phyloP scores from a whole-genome alignment of 2,113 vertebrate genomes.

The Epinephelus moara region DNA sequence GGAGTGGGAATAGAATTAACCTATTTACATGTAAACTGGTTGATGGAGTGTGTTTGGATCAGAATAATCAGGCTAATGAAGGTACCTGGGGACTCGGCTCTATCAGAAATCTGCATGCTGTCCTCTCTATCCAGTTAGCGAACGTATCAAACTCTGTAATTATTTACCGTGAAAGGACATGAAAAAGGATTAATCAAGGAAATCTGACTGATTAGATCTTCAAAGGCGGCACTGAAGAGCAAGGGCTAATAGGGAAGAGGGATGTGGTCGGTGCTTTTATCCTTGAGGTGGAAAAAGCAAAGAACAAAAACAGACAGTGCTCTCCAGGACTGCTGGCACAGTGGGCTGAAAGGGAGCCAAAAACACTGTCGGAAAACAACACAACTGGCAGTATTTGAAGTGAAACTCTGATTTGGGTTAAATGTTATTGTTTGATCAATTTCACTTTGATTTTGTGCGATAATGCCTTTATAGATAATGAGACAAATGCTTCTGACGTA shows the following conservation, averaged over 20 bases:
- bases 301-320: constrained; percentile 34
- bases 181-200: constrained; percentile 72
- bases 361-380: background rate
- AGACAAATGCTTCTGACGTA: constrained; percentile 16
- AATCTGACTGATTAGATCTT: constrained; percentile 74
- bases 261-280: constrained; percentile 49
- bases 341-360: constrained; percentile 2
- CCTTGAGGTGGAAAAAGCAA: constrained; percentile 42
- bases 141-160: constrained; percentile 61
- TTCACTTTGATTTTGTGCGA: constrained; percentile 13
- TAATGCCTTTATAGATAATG: background rate
- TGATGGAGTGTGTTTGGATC: constrained; percentile 66
- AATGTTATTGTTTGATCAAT: constrained; percentile 18
- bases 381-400: constrained; percentile 15
- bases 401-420: background rate
- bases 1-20: constrained; percentile 68
- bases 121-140: constrained; percentile 41
- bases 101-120: constrained; percentile 61
- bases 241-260: constrained; percentile 40
- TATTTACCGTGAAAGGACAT: constrained; percentile 69
- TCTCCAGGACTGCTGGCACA: constrained; percentile 32
- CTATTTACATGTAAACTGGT: constrained; percentile 74
- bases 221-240: constrained; percentile 60
- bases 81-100: constrained; percentile 70
- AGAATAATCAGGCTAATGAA: constrained; percentile 79